Evolutionary conservation across 2,888 invertebrate species (phyloP), one percentile per base, ranked within the genome.

Genomic region (Hecatera dysodea): DNA sequence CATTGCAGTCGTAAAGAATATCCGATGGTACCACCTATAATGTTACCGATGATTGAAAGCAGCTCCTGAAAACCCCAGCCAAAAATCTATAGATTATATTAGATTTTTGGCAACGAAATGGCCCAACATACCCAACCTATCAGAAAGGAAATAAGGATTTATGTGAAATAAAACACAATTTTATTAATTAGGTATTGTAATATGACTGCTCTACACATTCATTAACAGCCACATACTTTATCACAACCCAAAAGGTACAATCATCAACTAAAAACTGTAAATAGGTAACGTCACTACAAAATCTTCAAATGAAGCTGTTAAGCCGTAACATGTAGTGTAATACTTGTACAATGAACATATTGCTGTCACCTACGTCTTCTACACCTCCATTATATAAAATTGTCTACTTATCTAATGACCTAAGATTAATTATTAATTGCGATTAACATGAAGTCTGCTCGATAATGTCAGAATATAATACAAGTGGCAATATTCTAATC

Each of bases 401-500:
- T 92, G 87, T 88, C 95, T 94, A 94, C 89, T 88, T 91, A 92
- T 81, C 88, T 92, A 91, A 82, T 74, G 72, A 72, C 76, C 80
- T 87, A 87, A 76, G 48, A 76, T 77, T 81, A 76, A 68, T 83
- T 74, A 72, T 83, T 90, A 89, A 90, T 89, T 89, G 90, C 90
- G 89, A 90, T 88, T 93, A 93, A 93, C 90, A 90, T 91, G 89
- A 90, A 90, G 87, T 88, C 90, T 91, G 89, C 87, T 88, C 86
- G 87, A 87, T 90, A 90, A 84, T 90, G 89, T 88, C 90, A 90
- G 90, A 90, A 87, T 81, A 92, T 93, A 87, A 90, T 93, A 95
- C 93, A 93, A 76, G 91, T 93, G 93, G 88, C 88, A 90, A 90
- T 92, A 91, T 89, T 87, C 90, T 93, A 94, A 88, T 91, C 82